A percentile compares a stretch with the other conserved stretches of the same genome.
Evolutionary conservation across 2,797 vertebrate genomes (phyloP).

Genomic region (Lepidocolaptes lacrymiger): DNA sequence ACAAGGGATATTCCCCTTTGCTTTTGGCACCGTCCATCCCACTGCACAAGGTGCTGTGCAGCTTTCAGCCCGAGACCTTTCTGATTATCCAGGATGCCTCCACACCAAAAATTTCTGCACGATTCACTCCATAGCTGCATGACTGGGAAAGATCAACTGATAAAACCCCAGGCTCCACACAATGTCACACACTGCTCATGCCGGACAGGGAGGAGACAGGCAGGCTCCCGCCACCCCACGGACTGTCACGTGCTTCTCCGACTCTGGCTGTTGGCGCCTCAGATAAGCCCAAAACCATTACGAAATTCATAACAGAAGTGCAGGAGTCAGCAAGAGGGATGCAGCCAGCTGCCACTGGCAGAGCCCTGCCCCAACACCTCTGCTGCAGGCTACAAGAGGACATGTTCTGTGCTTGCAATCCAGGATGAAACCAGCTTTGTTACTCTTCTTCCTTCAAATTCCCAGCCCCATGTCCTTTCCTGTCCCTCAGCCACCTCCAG

Average conservation of each 20-base stretch:
- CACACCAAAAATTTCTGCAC: accelerated
- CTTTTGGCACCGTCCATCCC: not conserved
- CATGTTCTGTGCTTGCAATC: not conserved
- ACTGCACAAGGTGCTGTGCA: not conserved
- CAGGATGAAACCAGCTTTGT: not conserved
- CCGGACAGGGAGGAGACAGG: not conserved
- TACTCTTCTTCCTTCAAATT: not conserved
- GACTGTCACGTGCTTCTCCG: not conserved
- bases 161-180: not conserved
- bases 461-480: not conserved
- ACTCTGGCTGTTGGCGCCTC: not conserved
- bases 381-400: not conserved
- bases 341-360: not conserved
- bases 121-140: accelerated
- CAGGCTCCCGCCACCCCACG: not conserved
- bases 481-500: not conserved
- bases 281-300: conserved; percentile 25
- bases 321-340: conserved; percentile 32
- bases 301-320: not conserved
- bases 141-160: accelerated
- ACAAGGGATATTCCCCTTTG: not conserved
- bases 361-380: not conserved
- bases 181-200: accelerated
- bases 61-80: accelerated
- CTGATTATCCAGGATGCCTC: not conserved